Evolutionary conservation across 2,888 invertebrate genomes (phyloP), one percentile per base, ranked within the genome.

Genomic region (Idaea straminata): DNA sequence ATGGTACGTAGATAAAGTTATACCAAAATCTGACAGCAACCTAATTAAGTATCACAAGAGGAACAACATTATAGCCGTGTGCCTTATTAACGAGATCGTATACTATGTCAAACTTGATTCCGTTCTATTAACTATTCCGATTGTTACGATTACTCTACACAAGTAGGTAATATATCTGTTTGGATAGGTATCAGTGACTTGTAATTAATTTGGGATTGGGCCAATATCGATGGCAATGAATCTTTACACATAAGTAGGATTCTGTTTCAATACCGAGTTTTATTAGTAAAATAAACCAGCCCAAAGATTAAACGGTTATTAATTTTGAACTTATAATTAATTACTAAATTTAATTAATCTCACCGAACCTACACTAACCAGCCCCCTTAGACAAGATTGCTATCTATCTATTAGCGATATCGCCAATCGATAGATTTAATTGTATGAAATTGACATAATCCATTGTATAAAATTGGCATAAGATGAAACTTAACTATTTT

Each of bases 171-270:
- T 70, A 67, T 69, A 64, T 62, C 57, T 62, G 68, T 69, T 66
- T 57, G 63, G 67, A 68, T 67, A 68, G 67, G 65, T 67, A 67
- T 68, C 71, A 69, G 68, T 67, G 62, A 72, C 67, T 65, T 66
- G 64, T 69, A 69, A 69, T 72, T 69, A 68, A 68, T 69, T 72
- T 72, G 71, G 68, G 66, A 68, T 68, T 65, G 66, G 62, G 66
- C 69, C 71, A 72, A 68, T 67, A 71, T 67, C 66, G 62, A 67
- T 71, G 59, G 66, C 63, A 64, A 66, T 67, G 66, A 67, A 67
- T 69, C 64, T 65, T 59, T 35, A 62, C 57, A 60, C 36, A 47
- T 4, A 62, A 38, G 35, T 58, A 59, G 61, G 60, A 66, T 65
- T 66, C 61, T 59, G 67, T 67, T 65, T 64, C 64, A 61, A 62